Evolutionary conservation across 2,888 invertebrate species (phyloP).

Genomic region (Apeira syringaria): DNA sequence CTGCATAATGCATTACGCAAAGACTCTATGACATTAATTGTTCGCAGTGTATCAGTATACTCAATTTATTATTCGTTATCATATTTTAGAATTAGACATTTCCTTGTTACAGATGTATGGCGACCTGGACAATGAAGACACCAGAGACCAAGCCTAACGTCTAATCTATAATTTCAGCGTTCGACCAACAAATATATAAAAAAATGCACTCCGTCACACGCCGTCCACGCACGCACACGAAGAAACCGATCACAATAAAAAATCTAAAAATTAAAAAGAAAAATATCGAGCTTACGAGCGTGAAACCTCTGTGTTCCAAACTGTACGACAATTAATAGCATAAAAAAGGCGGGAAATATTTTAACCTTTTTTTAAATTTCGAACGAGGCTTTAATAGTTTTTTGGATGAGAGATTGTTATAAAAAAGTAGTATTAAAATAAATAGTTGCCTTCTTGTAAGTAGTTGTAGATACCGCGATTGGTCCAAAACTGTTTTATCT

Average conservation of each 20-base stretch:
- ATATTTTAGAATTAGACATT: not conserved
- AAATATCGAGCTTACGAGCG: conserved; percentile 65
- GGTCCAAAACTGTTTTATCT: conserved; percentile 66
- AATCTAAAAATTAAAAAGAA: conserved; percentile 66
- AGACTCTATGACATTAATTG: too few relatives aligned
- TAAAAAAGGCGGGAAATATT: conserved; percentile 26
- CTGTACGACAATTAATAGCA: conserved; percentile 31
- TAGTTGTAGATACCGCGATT: conserved; percentile 59
- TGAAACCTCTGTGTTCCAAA: conserved; percentile 54
- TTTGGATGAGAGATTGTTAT: conserved; percentile 37
- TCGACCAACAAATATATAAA: conserved; percentile 38
- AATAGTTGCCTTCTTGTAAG: conserved; percentile 71
- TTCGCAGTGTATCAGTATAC: too few relatives aligned
- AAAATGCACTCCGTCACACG: conserved; percentile 62
- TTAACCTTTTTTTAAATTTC: conserved; percentile 32
- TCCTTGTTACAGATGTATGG: conserved; percentile 63
- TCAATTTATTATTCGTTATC: too few relatives aligned
- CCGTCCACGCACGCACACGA: conserved; percentile 55
- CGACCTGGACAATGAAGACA: conserved; percentile 43
- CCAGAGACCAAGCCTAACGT: conserved; percentile 31
- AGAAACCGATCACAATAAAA: conserved; percentile 47
- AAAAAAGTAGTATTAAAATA: conserved; percentile 42
- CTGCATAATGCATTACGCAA: too few relatives aligned
- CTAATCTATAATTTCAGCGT: conserved; percentile 32
- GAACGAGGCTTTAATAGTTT: conserved; percentile 47